These are phyloP conservation scores for Maniola jurtina DNA, from an alignment of 1,140 invertebrate genomes.

Conservation along the genomic window DNA sequence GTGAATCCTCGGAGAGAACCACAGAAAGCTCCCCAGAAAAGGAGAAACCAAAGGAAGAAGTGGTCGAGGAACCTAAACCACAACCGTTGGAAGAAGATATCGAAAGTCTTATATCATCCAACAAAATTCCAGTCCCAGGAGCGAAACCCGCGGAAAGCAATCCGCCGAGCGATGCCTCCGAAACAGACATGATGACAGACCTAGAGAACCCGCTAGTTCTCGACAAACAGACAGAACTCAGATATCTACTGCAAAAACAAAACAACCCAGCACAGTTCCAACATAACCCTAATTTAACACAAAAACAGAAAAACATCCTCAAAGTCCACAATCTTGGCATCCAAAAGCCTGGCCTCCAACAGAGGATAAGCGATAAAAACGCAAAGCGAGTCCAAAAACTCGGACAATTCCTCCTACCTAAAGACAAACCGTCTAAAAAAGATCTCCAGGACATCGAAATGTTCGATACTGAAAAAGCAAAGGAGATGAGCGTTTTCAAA, in stretches of 20 bases:
- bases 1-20: constrained; percentile 61
- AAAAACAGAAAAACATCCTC: constrained; percentile 65
- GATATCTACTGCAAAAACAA: constrained; percentile 72
- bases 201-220: constrained; percentile 52
- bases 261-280: constrained; percentile 73
- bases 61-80: constrained; percentile 29
- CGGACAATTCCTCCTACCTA: constrained; percentile 65
- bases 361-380: constrained; percentile 72
- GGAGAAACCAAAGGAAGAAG: constrained; percentile 52
- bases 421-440: constrained; percentile 51
- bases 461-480: constrained; percentile 46
- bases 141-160: constrained; percentile 45
- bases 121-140: constrained; percentile 72
- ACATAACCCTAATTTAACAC: constrained; percentile 60
- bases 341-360: constrained; percentile 60
- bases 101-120: constrained; percentile 75
- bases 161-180: constrained; percentile 53
- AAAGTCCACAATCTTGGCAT: constrained; percentile 67
- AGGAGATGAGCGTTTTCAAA: constrained; percentile 54
- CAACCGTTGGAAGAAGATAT: constrained; percentile 70
- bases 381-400: constrained; percentile 71
- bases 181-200: constrained; percentile 54
- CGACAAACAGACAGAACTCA: constrained; percentile 74
- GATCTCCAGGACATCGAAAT: constrained; percentile 49
- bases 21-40: constrained; percentile 62